phyloP scores from a whole-genome alignment of 2,888 invertebrate genomes.

The Spisula solida region DNA sequence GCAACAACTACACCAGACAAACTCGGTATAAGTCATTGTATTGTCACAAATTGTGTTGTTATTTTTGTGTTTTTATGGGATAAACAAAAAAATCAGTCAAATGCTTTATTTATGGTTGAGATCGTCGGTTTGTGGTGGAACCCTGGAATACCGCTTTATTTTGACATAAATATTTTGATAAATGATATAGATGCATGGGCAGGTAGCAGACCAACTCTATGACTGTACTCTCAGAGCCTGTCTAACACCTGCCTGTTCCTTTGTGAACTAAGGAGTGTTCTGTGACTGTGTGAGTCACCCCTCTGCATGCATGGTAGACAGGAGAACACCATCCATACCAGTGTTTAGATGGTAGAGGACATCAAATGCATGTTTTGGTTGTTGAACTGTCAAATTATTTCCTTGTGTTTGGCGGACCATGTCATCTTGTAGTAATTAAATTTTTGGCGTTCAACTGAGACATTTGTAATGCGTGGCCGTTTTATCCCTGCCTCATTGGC shows the following conservation, averaged over 20 bases:
- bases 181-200: neutral
- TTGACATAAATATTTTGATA: neutral
- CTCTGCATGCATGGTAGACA: neutral
- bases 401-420: too few relatives aligned
- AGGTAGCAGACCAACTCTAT: neutral
- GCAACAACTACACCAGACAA: constrained; percentile 53
- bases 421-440: too few relatives aligned
- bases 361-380: too few relatives aligned
- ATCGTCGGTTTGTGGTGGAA: neutral
- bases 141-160: neutral
- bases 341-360: too few relatives aligned
- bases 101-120: too few relatives aligned
- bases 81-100: constrained; percentile 33
- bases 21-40: constrained; percentile 46
- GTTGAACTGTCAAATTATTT: too few relatives aligned
- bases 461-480: too few relatives aligned
- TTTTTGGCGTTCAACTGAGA: too few relatives aligned
- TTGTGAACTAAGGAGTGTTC: too few relatives aligned
- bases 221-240: neutral
- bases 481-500: too few relatives aligned
- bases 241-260: too few relatives aligned
- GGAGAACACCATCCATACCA: neutral
- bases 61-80: neutral
- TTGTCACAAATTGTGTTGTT: neutral
- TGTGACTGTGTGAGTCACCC: neutral